These are phyloP conservation scores for Plemyria rubiginata DNA, from an alignment of 2,888 invertebrate genomes.

Conservation along the genomic window DNA sequence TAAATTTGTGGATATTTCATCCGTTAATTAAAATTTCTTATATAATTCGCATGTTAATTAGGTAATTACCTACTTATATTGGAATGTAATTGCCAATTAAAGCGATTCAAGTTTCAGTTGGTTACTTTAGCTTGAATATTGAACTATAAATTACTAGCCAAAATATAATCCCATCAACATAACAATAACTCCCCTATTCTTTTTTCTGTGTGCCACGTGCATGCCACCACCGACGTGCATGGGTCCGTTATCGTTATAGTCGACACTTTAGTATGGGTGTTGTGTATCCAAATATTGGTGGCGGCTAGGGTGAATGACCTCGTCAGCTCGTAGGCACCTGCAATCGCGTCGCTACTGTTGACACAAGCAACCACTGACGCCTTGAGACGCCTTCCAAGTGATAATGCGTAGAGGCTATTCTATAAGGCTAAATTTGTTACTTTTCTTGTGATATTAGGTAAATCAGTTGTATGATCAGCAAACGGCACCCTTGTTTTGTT, in stretches of 20 bases:
- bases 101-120: not conserved
- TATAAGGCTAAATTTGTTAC: not conserved
- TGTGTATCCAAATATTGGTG: slow-evolving; percentile 79
- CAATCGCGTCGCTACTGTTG: slow-evolving; percentile 77
- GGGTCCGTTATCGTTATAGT: slow-evolving; percentile 67
- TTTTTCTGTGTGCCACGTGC: slow-evolving; percentile 56
- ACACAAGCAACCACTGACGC: slow-evolving; percentile 67
- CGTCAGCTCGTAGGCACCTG: slow-evolving; percentile 69
- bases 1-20: not conserved
- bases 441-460: not conserved
- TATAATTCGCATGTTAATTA: not conserved
- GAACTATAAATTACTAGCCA: slow-evolving; percentile 11
- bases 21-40: not conserved
- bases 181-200: slow-evolving; percentile 47
- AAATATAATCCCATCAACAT: slow-evolving; percentile 35
- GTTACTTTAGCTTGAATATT: slow-evolving; percentile 7
- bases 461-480: not conserved
- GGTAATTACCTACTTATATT: too few relatives aligned
- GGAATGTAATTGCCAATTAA: slow-evolving; percentile 1
- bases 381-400: slow-evolving; percentile 68
- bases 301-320: slow-evolving; percentile 75
- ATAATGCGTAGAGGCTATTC: slow-evolving; percentile 58
- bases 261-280: slow-evolving; percentile 59
- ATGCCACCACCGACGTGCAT: slow-evolving; percentile 49
- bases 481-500: too few relatives aligned